A percentile compares a stretch with the other conserved stretches of the same genome.
Conservation (phyloP, 2,888 invertebrate genomes). For the Belgica antarctica region DNA sequence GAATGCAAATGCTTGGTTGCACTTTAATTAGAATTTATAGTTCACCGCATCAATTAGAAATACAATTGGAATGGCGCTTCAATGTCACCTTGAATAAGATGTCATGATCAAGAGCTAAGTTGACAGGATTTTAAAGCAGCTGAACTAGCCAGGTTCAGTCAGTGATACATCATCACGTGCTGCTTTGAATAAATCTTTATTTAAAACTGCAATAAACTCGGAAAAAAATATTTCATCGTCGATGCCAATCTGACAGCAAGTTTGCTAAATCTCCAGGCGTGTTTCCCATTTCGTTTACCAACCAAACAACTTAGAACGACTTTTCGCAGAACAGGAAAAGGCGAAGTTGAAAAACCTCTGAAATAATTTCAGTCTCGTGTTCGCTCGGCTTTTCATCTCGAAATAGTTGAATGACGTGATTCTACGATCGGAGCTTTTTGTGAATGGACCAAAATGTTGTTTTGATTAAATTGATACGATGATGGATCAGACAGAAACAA, state of each 20-base stretch:
- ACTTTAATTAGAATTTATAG: no score
- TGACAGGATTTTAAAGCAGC: no score
- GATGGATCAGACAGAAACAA: not conserved
- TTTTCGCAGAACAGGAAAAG: not conserved
- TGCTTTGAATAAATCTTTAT: no score
- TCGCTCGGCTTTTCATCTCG: not conserved
- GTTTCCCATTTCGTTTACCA: not conserved
- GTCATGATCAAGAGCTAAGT: no score
- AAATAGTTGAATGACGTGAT: not conserved
- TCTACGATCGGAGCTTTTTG: not conserved
- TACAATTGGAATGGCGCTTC: no score
- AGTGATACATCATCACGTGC: no score
- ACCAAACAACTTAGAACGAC: not conserved
- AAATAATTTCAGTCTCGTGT: not conserved
- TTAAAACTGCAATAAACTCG: no score
- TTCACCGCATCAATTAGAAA: no score
- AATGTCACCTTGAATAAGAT: no score
- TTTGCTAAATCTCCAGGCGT: not conserved
- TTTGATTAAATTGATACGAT: not conserved
- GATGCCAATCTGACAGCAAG: no score
- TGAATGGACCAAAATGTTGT: not conserved
- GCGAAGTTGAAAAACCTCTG: slow-evolving; percentile 20
- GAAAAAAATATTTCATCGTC: not conserved
- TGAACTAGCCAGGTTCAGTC: not conserved
- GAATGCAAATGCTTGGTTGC: no score